A percentile compares a stretch with the other conserved stretches of the same genome.
Evolutionary conservation across 2,113 vertebrate genomes (phyloP).

Genomic region (Calonectris borealis): DNA sequence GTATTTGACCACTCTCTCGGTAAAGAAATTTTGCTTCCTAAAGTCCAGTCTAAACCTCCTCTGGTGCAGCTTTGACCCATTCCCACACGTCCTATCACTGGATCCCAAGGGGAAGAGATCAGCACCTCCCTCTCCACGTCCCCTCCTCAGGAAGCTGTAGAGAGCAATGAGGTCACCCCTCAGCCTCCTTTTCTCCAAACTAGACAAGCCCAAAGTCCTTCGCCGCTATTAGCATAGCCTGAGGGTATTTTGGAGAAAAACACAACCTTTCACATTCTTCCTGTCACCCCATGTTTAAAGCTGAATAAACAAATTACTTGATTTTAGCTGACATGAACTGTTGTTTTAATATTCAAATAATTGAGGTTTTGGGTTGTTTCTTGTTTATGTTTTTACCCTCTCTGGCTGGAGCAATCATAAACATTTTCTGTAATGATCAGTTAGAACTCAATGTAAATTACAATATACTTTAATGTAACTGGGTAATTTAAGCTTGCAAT

Average conservation of each 20-base stretch:
- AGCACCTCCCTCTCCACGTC: neutral
- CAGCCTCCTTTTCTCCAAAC: neutral
- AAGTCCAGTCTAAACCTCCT: neutral
- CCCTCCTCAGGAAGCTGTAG: neutral
- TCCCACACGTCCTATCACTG: neutral
- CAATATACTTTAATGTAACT: neutral
- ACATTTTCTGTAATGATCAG: neutral
- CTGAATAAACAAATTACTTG: neutral
- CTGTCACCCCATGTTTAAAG: neutral
- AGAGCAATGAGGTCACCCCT: neutral
- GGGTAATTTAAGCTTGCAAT: neutral
- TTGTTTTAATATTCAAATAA: neutral
- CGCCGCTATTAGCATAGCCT: neutral
- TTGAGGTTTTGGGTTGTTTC: neutral
- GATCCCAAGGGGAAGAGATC: neutral
- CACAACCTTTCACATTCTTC: neutral
- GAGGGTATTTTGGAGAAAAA: neutral
- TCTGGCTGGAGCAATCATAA: neutral
- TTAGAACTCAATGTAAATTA: neutral
- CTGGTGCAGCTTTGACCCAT: neutral
- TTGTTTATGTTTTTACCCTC: neutral
- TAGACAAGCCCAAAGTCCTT: neutral
- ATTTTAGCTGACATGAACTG: neutral
- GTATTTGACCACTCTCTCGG: neutral
- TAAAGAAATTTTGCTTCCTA: neutral